Evolutionary conservation across 53 echinoderm and acorn worm genomes (phyloP), one percentile per base, ranked within the genome.

Genomic region (Echinarachnius parma): DNA sequence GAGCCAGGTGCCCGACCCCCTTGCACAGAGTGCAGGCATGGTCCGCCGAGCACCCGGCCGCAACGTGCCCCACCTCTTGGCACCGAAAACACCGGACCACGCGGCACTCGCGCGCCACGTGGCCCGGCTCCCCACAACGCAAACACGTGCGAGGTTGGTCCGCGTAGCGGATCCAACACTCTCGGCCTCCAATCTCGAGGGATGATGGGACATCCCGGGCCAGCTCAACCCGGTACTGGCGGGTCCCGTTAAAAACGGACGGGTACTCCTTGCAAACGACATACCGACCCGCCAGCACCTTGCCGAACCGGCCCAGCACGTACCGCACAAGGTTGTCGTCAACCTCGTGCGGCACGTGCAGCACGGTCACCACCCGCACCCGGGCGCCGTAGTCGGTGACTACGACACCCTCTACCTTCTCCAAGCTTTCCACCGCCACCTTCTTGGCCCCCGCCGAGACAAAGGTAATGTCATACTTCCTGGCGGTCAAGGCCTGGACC

Each of bases 241-340:
- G 29, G 48, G 47, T 47, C 22, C 66, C 66, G 26, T 65, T 65
- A 16, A 46, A 28, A 2, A 46, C 46, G 3, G 13, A 20, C 2
- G 62, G 36, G 21, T 62, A 62, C 21, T 62, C 62, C 42, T 62
- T n/a, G n/a, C n/a, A n/a, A n/a, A n/a, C n/a, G n/a, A n/a, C n/a
- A n/a, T 30, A 16, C 0, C 49, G 30, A 0, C 48, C 48, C 4
- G 30, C 48, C 28, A 66, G 4, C 47, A 48, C 49, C 32, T 31
- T 66, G 0, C 49, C 49, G 20, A 3, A 60, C 28, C 19, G 3
- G 9, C 4, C 37, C 21, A 42, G 11, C 1, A 42, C 9, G 1
- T 42, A 25, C 4, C 62, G 3, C 0, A 62, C 35, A 0, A 21
- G 4, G n/a, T 45, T 64, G 25, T 64, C 46, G 20, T 64, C 46